Conservation (phyloP, 1,140 invertebrate genomes). For the Zophobas atratus region DNA sequence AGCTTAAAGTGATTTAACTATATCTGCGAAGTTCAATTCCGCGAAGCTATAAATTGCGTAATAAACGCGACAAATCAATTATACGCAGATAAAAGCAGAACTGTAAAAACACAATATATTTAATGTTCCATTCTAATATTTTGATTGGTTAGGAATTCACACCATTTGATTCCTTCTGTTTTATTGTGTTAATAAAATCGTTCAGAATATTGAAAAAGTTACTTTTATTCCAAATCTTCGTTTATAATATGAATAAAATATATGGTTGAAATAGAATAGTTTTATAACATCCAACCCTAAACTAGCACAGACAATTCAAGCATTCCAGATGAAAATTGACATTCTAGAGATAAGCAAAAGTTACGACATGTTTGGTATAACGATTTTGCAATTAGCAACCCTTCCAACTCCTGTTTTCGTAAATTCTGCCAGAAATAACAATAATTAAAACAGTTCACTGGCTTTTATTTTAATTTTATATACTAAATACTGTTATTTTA, state of each 20-base stretch:
- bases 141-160: not conserved
- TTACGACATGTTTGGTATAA: slow-evolving; percentile 19
- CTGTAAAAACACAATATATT: slow-evolving; percentile 7
- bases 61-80: not conserved
- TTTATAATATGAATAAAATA: no score
- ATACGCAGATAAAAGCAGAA: slow-evolving; percentile 18
- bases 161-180: slow-evolving; percentile 4
- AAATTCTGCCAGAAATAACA: not conserved
- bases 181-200: slow-evolving; percentile 3
- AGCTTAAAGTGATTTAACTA: not conserved
- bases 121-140: slow-evolving; percentile 3
- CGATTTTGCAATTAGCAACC: slow-evolving; percentile 30
- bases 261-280: no score
- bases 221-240: no score
- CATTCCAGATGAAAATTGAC: slow-evolving; percentile 10
- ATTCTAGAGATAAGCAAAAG: slow-evolving; percentile 18
- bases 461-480: no score
- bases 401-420: slow-evolving; percentile 13
- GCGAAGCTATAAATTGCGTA: not conserved
- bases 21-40: not conserved
- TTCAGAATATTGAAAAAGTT: no score
- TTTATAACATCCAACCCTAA: no score
- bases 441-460: not conserved
- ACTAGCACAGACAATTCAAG: not conserved
- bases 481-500: no score